These are phyloP conservation scores for Shargacucullia verbasci DNA, from an alignment of 2,888 invertebrate species.

Conservation along the genomic window DNA sequence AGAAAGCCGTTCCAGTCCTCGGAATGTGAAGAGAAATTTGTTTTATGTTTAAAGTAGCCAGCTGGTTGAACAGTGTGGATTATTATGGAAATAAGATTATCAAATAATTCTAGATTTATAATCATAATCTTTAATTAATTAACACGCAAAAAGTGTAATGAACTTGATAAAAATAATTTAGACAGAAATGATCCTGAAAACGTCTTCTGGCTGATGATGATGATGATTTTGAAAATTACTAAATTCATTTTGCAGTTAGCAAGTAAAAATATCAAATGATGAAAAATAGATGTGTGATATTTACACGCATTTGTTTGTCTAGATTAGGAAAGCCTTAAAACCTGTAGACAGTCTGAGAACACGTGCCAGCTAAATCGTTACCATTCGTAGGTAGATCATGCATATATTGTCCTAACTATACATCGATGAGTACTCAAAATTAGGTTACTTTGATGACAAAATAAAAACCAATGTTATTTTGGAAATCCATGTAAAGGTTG, in stretches of 20 bases:
- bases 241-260: too few relatives aligned
- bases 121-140: too few relatives aligned
- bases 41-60: constrained; percentile 12
- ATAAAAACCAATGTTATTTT: neutral
- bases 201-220: too few relatives aligned
- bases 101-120: too few relatives aligned
- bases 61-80: constrained; percentile 19
- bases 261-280: too few relatives aligned
- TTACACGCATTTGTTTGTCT: too few relatives aligned
- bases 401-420: constrained; percentile 21
- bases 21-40: neutral
- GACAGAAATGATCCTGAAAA: too few relatives aligned
- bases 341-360: neutral
- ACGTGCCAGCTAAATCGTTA: neutral
- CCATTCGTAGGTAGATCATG: neutral
- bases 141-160: too few relatives aligned
- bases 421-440: constrained; percentile 4
- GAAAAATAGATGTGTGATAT: too few relatives aligned
- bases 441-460: constrained; percentile 6
- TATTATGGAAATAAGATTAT: constrained; percentile 17
- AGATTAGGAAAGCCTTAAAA: neutral
- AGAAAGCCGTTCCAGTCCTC: constrained; percentile 11
- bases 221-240: too few relatives aligned
- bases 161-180: too few relatives aligned
- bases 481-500: neutral